Conservation (phyloP, 1,140 invertebrate genomes). For the Papilio helenus region DNA sequence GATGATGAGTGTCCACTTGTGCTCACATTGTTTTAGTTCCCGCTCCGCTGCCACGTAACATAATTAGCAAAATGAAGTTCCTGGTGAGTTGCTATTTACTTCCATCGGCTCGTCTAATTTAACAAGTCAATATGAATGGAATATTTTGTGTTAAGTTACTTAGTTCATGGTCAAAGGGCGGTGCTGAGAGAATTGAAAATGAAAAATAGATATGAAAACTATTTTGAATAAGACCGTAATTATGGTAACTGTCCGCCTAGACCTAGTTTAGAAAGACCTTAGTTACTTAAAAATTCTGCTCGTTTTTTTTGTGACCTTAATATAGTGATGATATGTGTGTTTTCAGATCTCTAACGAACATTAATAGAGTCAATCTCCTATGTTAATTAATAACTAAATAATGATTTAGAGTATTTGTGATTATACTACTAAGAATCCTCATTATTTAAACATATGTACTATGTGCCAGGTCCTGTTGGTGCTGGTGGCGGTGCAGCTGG, state of each 20-base stretch:
- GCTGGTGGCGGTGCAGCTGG: neutral
- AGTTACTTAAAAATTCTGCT: no score
- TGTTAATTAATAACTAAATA: neutral
- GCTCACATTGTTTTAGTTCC: neutral
- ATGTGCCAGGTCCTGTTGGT: neutral
- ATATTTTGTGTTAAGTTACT: neutral
- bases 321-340: no score
- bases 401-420: neutral
- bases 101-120: neutral
- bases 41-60: neutral
- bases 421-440: neutral
- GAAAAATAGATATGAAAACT: no score
- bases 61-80: conserved; percentile 46
- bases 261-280: no score
- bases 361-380: neutral
- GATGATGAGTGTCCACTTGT: neutral
- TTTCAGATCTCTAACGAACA: neutral
- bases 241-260: no score
- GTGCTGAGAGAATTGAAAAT: no score
- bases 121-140: neutral
- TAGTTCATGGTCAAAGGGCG: neutral
- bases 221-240: no score
- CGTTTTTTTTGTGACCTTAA: no score
- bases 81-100: conserved; percentile 47
- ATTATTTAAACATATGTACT: neutral